These are phyloP conservation scores for Mesorhabditis belari DNA, from an alignment of 2,888 invertebrate genomes.

Conservation along the genomic window DNA sequence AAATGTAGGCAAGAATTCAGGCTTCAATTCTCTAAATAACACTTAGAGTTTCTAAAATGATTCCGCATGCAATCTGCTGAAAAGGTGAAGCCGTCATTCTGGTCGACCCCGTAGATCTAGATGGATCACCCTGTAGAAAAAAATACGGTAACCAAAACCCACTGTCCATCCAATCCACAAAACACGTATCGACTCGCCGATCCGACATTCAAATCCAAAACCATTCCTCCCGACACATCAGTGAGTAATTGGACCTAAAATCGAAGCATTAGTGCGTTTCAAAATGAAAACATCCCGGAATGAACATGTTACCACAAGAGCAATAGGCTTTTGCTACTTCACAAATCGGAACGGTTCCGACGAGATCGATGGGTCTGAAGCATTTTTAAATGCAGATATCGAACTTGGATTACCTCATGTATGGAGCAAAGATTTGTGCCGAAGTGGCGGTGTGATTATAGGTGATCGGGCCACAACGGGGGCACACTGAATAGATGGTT, in stretches of 20 bases:
- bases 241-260: neutral
- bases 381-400: neutral
- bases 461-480: neutral
- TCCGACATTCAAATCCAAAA: neutral
- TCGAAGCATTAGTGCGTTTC: neutral
- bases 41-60: too few species aligned
- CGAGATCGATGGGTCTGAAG: neutral
- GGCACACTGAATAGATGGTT: neutral
- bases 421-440: neutral
- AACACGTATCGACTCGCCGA: neutral
- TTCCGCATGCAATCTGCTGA: too few species aligned
- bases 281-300: too few species aligned
- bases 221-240: neutral
- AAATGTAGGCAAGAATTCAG: too few species aligned
- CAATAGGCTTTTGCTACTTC: neutral
- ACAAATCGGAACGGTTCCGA: neutral
- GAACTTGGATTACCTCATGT: neutral
- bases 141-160: neutral
- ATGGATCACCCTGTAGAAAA: too few species aligned
- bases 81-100: too few species aligned
- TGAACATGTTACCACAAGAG: neutral
- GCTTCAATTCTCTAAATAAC: too few species aligned
- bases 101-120: too few species aligned
- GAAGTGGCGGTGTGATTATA: neutral
- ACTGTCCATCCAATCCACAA: neutral